Evolutionary conservation across 2,888 invertebrate genomes (phyloP), one percentile per base, ranked within the genome.

Genomic region (Conchocele bisecta): DNA sequence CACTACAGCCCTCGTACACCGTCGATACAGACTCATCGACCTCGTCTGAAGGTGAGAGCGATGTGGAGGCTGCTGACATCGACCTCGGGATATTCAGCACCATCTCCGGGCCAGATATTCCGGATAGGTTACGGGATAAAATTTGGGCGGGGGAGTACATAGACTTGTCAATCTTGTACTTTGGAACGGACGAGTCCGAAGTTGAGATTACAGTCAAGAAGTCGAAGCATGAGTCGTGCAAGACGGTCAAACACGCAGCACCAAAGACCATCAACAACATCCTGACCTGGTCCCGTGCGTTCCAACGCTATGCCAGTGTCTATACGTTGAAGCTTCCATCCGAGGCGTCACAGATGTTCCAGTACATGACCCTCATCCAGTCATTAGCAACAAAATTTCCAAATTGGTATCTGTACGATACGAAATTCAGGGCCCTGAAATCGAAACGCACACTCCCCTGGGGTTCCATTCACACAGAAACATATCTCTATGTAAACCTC

Each of bases 291-390:
- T 42, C 15, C 11, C 22, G 44, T 29, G 63, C 63, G 1, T 63
- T 63, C 26, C 63, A 63, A 17, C 9, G 31, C 2, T 63, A 53
- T 35, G 63, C 53, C 17, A 26, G 37, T 20, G 35, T 63, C 11
- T 63, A 53, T 26, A 26, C 26, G 9, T 24, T 28, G 7, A 53
- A 51, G 44, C 54, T 44, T 31, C 26, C 53, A 1, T n/a, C n/a
- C 2, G 63, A 63, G 26, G 22, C 33, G 15, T 20, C 42, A 5
- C 22, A 29, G 9, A 51, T 63, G 42, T 63, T 63, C 22, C 31
- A 35, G 13, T 63, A 63, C 28, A 63, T 63, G 63, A 37, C 44
- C 3, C 24, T 63, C 15, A 33, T 63, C 11, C 63, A 63, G 20
- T 28, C 51, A 20, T 42, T 63, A 17, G 53, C 53, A 7, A 29